Evolutionary conservation across 2,797 vertebrate genomes (phyloP).

Genomic region (Bradypodion ventrale): DNA sequence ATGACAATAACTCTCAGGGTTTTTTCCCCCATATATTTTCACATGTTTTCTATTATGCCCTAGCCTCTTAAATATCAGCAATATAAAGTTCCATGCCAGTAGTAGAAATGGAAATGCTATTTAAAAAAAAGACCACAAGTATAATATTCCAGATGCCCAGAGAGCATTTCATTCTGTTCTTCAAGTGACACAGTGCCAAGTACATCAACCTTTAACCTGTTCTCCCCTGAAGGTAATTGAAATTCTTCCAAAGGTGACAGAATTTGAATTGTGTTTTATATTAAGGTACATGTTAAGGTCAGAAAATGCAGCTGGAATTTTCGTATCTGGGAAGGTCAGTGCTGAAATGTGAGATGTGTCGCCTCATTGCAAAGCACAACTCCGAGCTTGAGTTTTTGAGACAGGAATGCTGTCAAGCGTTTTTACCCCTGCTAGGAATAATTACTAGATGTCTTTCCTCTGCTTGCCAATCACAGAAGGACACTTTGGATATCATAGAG

Average conservation of each 20-base stretch:
- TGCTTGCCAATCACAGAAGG: background rate
- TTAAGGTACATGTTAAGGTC: constrained; percentile 66
- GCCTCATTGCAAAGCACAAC: background rate
- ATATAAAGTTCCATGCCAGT: background rate
- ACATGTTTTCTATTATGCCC: constrained; percentile 7
- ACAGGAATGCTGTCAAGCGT: background rate
- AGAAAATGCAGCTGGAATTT: constrained; percentile 52
- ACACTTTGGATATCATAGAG: background rate
- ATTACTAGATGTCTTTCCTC: background rate
- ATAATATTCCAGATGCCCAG: constrained; percentile 3
- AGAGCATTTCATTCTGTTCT: constrained; percentile 25
- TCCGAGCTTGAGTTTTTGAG: background rate
- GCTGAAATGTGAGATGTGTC: constrained; percentile 39
- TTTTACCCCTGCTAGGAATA: background rate
- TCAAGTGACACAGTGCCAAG: constrained; percentile 33
- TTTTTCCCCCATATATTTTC: background rate
- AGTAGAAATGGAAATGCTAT: constrained; percentile 6
- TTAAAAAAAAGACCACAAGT: background rate
- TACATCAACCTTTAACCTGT: constrained; percentile 59
- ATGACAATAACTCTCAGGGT: background rate
- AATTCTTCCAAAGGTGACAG: constrained; percentile 69
- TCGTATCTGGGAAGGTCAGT: constrained; percentile 40
- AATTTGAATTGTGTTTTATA: constrained; percentile 68
- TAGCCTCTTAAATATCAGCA: constrained; percentile 21
- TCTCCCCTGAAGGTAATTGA: constrained; percentile 66